phyloP scores from a whole-genome alignment of 2,888 invertebrate genomes.

The Chrysolina oricalcia region DNA sequence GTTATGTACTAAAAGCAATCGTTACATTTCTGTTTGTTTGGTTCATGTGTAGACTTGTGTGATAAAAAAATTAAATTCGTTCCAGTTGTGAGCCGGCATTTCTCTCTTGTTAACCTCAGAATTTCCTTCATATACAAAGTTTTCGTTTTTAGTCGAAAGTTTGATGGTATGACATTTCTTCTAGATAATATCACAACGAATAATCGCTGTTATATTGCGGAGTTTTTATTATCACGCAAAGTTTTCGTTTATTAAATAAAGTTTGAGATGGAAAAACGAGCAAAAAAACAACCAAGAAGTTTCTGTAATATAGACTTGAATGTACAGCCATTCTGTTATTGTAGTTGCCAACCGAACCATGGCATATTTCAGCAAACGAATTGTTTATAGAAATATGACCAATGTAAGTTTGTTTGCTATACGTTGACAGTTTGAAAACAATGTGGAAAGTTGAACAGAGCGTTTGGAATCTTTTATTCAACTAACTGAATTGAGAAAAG shows the following conservation, averaged over 20 bases:
- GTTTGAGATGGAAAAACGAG: not conserved
- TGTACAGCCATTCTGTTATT: not conserved
- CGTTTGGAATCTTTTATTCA: too few species aligned
- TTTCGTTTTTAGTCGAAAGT: not conserved
- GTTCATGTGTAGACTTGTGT: too few species aligned
- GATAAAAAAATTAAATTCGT: too few species aligned
- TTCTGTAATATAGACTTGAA: not conserved
- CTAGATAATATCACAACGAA: not conserved
- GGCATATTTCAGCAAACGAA: not conserved
- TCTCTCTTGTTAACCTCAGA: too few species aligned
- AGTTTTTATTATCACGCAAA: not conserved
- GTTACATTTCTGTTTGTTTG: too few species aligned
- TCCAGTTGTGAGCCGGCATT: too few species aligned
- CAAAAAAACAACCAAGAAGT: not conserved
- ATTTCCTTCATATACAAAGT: too few species aligned
- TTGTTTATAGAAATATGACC: not conserved
- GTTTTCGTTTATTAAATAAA: slow-evolving; percentile 6
- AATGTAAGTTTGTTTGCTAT: not conserved
- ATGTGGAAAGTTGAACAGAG: too few species aligned
- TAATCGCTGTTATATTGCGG: not conserved
- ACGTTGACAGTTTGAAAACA: too few species aligned
- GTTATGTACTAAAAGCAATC: too few species aligned
- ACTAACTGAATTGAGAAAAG: too few species aligned
- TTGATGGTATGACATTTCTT: not conserved
- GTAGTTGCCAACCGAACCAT: not conserved